Evolutionary conservation across 2,888 invertebrate species (phyloP), one percentile per base, ranked within the genome.

Genomic region (Ethmia dodecea): DNA sequence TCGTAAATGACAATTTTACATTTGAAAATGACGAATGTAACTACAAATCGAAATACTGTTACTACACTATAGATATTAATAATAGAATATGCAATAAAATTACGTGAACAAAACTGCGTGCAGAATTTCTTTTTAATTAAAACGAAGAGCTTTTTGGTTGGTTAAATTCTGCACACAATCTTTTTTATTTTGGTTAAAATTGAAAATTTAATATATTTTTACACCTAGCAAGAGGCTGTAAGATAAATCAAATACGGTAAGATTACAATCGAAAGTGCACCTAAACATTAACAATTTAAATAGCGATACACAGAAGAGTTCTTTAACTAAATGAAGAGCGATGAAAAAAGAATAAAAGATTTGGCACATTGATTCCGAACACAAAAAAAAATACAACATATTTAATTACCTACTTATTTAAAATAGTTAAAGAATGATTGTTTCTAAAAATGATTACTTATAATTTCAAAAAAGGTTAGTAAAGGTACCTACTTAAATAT

Each of bases 71-170:
- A 51, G 55, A 68, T 67, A 71, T 63, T 66, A 72, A 68, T 67
- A 60, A 68, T 70, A 69, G 61, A 77, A 76, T 77, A 79, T 71
- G 73, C 75, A 75, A 75, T 81, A 72, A 78, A 77, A 74, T 72
- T 52, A 68, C 56, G 20, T 28, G 65, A 60, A 46, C 20, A 62
- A 46, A 64, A 56, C 63, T 52, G 52, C 48, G 64, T 67, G 64
- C 58, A 54, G 60, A 70, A 58, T 52, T 49, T 40, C 43, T 48
- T 47, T 37, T 49, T 40, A 33, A 29, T 35, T 32, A 37, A 33
- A 36, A n/a, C n/a, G 24, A 34, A 11, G 9, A 28, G 6, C 15
- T 33, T 16, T 35, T 35, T 16, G 5, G 14, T 26, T 8, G 16
- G 8, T 26, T 20, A 12, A 26, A 30, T 6, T 22, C 13, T 10